Evolutionary conservation across 2,888 invertebrate species (phyloP).

Genomic region (Chymomyza amoena): DNA sequence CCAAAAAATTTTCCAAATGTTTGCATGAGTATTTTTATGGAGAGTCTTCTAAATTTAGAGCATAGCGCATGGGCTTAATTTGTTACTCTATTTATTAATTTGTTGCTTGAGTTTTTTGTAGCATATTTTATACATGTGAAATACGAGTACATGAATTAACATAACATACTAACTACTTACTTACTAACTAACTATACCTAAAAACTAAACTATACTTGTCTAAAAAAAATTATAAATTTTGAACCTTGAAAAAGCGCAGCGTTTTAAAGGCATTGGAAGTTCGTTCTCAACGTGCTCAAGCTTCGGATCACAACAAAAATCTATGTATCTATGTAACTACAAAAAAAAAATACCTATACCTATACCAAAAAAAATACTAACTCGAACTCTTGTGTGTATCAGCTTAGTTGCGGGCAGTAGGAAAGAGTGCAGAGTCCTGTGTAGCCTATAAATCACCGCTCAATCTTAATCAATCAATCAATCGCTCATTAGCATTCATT

Average conservation of each 20-base stretch:
- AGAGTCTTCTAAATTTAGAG: neutral
- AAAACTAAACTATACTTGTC: neutral
- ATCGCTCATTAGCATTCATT: conserved; percentile 35
- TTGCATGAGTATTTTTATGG: neutral
- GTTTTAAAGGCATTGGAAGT: neutral
- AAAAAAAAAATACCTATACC: neutral
- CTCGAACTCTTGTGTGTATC: neutral
- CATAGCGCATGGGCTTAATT: neutral
- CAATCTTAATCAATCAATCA: conserved; percentile 22
- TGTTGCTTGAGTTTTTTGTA: too few species aligned
- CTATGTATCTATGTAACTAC: neutral
- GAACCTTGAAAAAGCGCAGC: neutral
- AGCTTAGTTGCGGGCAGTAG: neutral
- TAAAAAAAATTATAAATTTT: neutral
- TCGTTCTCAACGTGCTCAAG: neutral
- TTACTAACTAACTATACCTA: neutral
- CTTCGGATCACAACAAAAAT: neutral
- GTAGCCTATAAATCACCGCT: conserved; percentile 14
- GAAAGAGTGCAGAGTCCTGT: neutral
- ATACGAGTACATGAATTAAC: neutral
- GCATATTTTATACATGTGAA: neutral
- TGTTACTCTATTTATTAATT: too few species aligned
- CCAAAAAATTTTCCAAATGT: neutral
- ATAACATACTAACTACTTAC: neutral
- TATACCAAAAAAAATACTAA: neutral